These are phyloP conservation scores for Ochotona curzoniae DNA, from an alignment of 2,113 vertebrate genomes.

Conservation along the genomic window DNA sequence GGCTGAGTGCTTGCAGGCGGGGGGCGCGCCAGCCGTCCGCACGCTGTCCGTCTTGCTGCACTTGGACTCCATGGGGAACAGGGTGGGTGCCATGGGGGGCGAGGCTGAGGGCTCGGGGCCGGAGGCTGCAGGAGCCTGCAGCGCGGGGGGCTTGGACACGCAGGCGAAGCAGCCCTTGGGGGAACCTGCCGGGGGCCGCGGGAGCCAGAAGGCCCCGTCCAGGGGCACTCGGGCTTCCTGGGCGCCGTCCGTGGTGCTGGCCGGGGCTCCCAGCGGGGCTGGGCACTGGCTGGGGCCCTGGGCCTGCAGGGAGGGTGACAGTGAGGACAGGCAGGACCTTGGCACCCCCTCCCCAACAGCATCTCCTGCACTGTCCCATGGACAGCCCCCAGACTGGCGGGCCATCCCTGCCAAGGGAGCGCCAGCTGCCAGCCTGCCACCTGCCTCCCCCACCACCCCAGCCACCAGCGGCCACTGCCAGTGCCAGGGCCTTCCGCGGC, in stretches of 20 bases:
- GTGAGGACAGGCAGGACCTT: neutral
- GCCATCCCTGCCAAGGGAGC: neutral
- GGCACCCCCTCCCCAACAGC: neutral
- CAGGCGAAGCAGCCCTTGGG: conserved; percentile 87
- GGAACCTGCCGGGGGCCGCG: conserved; percentile 79
- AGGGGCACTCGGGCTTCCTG: conserved; percentile 86
- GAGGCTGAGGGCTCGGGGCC: conserved; percentile 81
- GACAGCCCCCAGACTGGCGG: neutral
- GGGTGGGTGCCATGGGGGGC: conserved; percentile 84
- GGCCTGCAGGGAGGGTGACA: conserved; percentile 47
- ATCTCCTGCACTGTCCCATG: neutral
- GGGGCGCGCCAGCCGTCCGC: conserved; percentile 79
- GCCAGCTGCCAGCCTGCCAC: conserved; percentile 67
- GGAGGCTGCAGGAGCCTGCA: conserved; percentile 77
- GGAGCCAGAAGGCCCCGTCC: conserved; percentile 87
- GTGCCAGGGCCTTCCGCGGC: conserved; percentile 46
- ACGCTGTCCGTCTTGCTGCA: conserved; percentile 86
- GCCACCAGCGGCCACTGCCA: neutral
- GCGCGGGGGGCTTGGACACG: conserved; percentile 85
- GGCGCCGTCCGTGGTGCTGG: conserved; percentile 88
- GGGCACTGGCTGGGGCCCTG: conserved; percentile 73
- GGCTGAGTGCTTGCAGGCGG: conserved; percentile 85
- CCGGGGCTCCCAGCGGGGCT: conserved; percentile 72
- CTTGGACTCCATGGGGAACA: conserved; percentile 88
- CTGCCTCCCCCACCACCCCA: conserved; percentile 32